Evolutionary conservation across 2,113 vertebrate species (phyloP), one percentile per base, ranked within the genome.

Genomic region (Campylomormyrus tamandua): DNA sequence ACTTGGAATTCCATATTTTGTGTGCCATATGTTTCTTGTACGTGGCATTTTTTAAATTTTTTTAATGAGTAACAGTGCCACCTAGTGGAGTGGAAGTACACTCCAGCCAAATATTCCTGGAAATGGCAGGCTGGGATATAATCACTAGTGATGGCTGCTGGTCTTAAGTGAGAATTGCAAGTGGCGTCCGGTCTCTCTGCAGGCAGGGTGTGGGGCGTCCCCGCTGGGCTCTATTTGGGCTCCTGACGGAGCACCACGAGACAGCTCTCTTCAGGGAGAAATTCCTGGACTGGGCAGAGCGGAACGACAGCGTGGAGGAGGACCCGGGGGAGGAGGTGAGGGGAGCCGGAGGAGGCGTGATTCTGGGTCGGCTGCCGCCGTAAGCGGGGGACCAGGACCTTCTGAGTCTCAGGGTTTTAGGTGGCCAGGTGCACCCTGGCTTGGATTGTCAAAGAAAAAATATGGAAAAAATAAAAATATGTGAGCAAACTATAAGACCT

Each of bases 221-320:
- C 53, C 56, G 58, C 91, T 97, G 96, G 96, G 94, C 95, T 9
- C 88, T 97, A 91, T 96, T 96, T 15, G 94, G 94, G n/a, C 92
- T 94, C 45, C 42, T 97, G 52, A 92, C 93, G 0, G 93, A 96
- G 91, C 83, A 91, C 90, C 93, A 90, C 0, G 95, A 97, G 93
- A 96, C 96, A 0, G 66, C 88, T 83, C 94, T 97, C 89, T 97
- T 97, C 93, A 95, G 91, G 88, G 94, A 95, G 91, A 97, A 97
- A 94, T 97, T 97, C 49, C 90, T 93, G 85, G 95, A 96, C 93
- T 95, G 95, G 94, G 88, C 90, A 1, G 48, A 83, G n/a, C 50
- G 27, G 56, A 90, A 7, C 1, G 89, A 15, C 45, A 0, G 0
- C 31, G 91, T 88, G 62, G 92, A 93, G 8, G 86, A 87, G 58